Evolutionary conservation across 2,888 invertebrate genomes (phyloP).

Genomic region (Nephrotoma flavescens): DNA sequence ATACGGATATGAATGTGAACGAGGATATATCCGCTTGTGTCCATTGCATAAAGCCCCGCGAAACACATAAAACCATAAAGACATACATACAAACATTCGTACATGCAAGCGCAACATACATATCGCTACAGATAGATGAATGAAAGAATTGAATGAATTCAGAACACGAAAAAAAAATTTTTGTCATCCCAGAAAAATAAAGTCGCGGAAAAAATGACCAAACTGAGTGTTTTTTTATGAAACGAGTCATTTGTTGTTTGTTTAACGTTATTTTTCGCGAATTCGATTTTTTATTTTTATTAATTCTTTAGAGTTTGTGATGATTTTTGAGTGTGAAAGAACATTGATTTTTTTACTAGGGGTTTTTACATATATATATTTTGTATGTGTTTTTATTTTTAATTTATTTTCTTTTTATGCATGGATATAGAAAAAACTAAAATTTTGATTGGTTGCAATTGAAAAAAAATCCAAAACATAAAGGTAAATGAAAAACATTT

Average conservation of each 20-base stretch:
- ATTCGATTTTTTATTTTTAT: background rate
- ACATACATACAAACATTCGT: background rate
- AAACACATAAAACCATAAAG: background rate
- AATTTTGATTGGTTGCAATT: background rate
- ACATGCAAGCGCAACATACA: background rate
- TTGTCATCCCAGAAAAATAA: background rate
- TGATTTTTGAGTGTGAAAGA: background rate
- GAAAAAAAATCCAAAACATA: background rate
- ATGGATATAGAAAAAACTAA: background rate
- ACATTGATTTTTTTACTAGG: background rate
- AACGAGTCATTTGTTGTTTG: background rate
- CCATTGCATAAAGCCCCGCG: background rate
- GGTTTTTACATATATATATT: background rate
- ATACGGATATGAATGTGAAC: background rate
- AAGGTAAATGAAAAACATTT: background rate
- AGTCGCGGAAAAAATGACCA: background rate
- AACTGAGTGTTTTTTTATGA: background rate
- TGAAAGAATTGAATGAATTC: background rate
- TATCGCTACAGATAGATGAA: background rate
- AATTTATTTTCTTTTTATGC: background rate
- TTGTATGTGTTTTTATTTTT: background rate
- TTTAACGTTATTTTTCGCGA: background rate
- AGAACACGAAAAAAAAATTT: background rate
- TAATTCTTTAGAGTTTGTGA: background rate
- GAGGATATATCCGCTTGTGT: background rate